These are phyloP conservation scores for Hippocampus kuda DNA, from an alignment of 2,797 vertebrate genomes.

Conservation along the genomic window DNA sequence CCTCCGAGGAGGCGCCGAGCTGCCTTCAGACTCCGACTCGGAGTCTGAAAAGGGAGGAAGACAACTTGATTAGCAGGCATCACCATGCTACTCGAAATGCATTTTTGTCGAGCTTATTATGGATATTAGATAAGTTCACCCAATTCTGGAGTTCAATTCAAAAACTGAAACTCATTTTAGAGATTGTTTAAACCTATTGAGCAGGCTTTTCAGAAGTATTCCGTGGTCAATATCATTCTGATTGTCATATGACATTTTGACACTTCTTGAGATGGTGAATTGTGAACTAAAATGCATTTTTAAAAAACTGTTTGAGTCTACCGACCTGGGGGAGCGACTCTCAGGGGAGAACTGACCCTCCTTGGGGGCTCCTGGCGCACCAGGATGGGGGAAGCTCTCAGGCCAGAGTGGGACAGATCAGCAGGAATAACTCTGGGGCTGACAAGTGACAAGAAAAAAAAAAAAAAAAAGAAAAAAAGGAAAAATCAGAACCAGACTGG, in stretches of 20 bases:
- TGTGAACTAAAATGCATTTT: background rate
- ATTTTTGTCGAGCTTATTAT: background rate
- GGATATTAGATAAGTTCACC: too few relatives aligned
- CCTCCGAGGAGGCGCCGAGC: conserved; percentile 49
- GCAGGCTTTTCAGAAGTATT: too few relatives aligned
- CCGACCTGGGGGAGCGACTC: conserved; percentile 58
- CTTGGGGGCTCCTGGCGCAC: conserved; percentile 51
- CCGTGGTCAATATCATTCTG: too few relatives aligned
- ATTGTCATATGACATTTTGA: too few relatives aligned
- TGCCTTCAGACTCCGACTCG: conserved; percentile 64
- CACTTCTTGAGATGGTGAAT: too few relatives aligned
- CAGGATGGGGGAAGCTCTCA: conserved; percentile 47
- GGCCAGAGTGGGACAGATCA: conserved; percentile 42
- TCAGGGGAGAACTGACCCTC: conserved; percentile 59
- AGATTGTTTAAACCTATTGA: too few relatives aligned
- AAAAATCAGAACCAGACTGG: background rate
- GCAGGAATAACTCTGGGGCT: conserved; percentile 58
- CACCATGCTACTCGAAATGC: background rate
- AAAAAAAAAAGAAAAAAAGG: background rate
- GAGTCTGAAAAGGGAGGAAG: conserved; percentile 48
- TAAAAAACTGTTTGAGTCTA: background rate
- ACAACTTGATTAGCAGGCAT: background rate
- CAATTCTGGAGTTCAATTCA: too few relatives aligned
- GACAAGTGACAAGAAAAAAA: background rate
- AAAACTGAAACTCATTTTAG: too few relatives aligned